These are phyloP conservation scores for Notocelia uddmanniana DNA, from an alignment of 2,888 invertebrate species.

Conservation along the genomic window DNA sequence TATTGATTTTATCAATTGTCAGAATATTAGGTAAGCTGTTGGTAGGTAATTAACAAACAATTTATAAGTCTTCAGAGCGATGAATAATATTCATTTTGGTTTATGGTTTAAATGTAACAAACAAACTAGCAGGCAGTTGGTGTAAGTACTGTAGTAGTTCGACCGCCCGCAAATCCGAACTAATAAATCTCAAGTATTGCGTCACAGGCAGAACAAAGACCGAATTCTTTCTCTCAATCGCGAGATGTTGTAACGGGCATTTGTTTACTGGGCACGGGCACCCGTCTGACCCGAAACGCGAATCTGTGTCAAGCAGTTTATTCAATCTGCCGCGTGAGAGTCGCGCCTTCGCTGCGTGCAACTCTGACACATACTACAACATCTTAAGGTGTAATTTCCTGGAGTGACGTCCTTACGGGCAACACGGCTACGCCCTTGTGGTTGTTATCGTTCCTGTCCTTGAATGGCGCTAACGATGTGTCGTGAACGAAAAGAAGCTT, in stretches of 20 bases:
- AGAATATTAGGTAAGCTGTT: conserved; percentile 14
- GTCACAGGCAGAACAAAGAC: conserved; percentile 42
- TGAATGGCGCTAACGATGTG: conserved; percentile 62
- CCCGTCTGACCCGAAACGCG: conserved; percentile 83
- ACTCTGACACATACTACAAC: conserved; percentile 60
- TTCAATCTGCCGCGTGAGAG: conserved; percentile 81
- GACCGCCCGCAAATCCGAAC: conserved; percentile 24
- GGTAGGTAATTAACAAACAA: conserved; percentile 24
- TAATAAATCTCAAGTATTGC: conserved; percentile 42
- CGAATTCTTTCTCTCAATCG: conserved; percentile 60
- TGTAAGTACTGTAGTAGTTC: conserved; percentile 6
- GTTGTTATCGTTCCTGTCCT: conserved; percentile 72
- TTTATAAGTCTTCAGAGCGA: not conserved
- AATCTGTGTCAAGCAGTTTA: conserved; percentile 86
- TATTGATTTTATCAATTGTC: not conserved
- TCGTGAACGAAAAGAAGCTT: conserved; percentile 40
- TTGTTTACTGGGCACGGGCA: conserved; percentile 70
- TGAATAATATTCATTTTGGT: not conserved
- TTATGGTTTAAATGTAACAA: not conserved
- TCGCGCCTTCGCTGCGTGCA: conserved; percentile 57
- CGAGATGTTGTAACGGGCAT: conserved; percentile 78
- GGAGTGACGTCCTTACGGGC: conserved; percentile 55
- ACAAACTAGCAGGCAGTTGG: not conserved
- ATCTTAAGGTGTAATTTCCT: conserved; percentile 61
- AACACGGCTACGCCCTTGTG: conserved; percentile 69